Evolutionary conservation across 2,797 vertebrate genomes (phyloP), one percentile per base, ranked within the genome.

Genomic region (Falco cherrug): DNA sequence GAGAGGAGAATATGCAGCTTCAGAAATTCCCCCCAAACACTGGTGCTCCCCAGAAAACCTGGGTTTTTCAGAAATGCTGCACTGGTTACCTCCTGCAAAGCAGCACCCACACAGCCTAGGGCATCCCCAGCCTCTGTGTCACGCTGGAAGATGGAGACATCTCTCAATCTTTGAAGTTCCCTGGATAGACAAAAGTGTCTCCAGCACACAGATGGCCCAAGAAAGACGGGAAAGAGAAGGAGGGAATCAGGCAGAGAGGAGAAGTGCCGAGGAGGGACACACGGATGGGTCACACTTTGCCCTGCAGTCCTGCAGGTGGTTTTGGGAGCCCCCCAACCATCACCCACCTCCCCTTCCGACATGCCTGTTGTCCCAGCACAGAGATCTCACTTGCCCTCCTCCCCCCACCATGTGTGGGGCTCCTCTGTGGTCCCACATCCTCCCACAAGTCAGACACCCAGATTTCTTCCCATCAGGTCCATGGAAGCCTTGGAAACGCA

Each of bases 401-500:
- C 15, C 9, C 2, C 10, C 11, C 4, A 1, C 12, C 15, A 31
- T 0, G 0, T 21, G 16, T 0, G 0, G 37, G 53, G 37, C 26
- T 67, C 11, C 13, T 10, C 5, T 10, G 10, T 29, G 56, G 18
- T 45, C 37, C 47, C 50, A 20, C 5, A 15, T 41, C 29, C 24
- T 35, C 50, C 50, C 35, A 31, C 1, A 5, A 64, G 50, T 26
- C 2, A 0, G 16, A 15, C 16, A 11, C 16, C 13, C 0, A 0
- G 14, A 45, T 65, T 65, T 73, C 51, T 65, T 43, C 68, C 37
- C 0, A 1, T 35, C 21, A 13, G 21, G 8, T 57, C 33, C 43
- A 50, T 1, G 4, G 57, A 56, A 56, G 2, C 11, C 43, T 56
- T 48, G 57, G 48, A 41, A 57, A 59, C 73, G 37, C 1, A 3